Percentiles rank a stretch among this genome's conserved stretches.
Evolutionary conservation across 2,797 vertebrate genomes (phyloP).

Genomic region (Tenualosa ilisha): DNA sequence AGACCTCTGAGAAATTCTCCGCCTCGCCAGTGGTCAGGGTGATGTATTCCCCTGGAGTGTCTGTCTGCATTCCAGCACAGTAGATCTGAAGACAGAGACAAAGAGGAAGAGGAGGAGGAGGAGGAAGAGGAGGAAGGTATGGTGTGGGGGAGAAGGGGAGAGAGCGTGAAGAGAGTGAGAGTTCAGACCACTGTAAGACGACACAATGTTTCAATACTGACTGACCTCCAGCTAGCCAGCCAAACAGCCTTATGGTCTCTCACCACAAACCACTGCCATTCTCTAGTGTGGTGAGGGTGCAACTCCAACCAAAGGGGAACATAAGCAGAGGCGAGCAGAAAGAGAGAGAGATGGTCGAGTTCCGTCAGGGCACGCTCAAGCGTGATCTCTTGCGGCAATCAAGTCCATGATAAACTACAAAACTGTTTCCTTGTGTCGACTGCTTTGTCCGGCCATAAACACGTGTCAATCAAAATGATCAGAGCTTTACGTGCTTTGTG

Average conservation of each 20-base stretch:
- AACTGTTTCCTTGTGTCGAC: not conserved
- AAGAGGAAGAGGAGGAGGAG: constrained; percentile 12
- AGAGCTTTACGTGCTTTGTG: not conserved
- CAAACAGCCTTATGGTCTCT: not conserved
- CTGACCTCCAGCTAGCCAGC: not conserved
- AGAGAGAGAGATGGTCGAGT: not conserved
- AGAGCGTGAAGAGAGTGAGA: not conserved
- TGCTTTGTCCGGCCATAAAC: not conserved
- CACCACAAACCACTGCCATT: constrained; percentile 9
- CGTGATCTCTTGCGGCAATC: not conserved
- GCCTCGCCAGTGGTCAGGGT: constrained; percentile 83
- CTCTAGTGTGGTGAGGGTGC: not conserved
- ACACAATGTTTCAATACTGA: not conserved
- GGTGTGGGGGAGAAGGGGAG: constrained; percentile 26
- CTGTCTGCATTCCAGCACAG: constrained; percentile 91
- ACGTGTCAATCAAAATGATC: not conserved
- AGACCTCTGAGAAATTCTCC: constrained; percentile 97
- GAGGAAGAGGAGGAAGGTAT: not conserved
- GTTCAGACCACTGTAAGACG: constrained; percentile 8
- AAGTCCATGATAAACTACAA: not conserved
- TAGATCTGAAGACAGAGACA: constrained; percentile 78
- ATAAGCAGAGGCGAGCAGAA: not conserved
- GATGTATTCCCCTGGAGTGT: constrained; percentile 88
- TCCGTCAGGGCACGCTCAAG: not conserved
- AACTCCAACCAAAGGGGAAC: not conserved